Percentiles rank a stretch among this genome's conserved stretches.
Evolutionary conservation across 2,113 vertebrate species (phyloP).

Genomic region (Pelodiscus sinensis): DNA sequence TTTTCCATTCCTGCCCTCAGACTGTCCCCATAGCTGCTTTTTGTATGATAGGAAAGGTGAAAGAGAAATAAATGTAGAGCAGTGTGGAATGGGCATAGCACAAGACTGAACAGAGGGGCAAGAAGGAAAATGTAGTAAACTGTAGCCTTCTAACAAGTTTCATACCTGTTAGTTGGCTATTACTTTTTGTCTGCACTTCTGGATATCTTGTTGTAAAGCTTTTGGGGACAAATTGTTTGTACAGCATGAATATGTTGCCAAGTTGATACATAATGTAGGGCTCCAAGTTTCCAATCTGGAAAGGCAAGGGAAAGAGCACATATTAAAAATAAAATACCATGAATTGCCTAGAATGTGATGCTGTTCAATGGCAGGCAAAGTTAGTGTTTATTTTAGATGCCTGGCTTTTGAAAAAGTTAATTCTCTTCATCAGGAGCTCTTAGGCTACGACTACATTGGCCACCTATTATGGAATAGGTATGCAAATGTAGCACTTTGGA

Average conservation of each 20-base stretch:
- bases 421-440: conserved; percentile 6
- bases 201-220: background rate
- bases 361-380: background rate
- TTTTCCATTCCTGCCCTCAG: background rate
- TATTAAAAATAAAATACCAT: background rate
- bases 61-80: background rate
- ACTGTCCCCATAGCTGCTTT: background rate
- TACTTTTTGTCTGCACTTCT: background rate
- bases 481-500: no score
- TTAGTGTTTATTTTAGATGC: conserved; percentile 15
- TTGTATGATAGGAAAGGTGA: background rate
- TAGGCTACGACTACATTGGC: no score
- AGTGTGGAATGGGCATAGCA: background rate
- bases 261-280: background rate
- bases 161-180: background rate
- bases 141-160: background rate
- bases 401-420: conserved; percentile 14
- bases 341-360: background rate
- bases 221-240: background rate
- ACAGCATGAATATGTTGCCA: fast-evolving
- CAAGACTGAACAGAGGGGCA: background rate
- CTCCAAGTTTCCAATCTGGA: background rate
- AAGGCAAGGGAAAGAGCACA: background rate
- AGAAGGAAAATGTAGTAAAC: background rate
- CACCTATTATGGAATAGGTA: no score